Evolutionary conservation across 2,888 invertebrate species (phyloP), one percentile per base, ranked within the genome.

Genomic region (Melolontha melolontha): DNA sequence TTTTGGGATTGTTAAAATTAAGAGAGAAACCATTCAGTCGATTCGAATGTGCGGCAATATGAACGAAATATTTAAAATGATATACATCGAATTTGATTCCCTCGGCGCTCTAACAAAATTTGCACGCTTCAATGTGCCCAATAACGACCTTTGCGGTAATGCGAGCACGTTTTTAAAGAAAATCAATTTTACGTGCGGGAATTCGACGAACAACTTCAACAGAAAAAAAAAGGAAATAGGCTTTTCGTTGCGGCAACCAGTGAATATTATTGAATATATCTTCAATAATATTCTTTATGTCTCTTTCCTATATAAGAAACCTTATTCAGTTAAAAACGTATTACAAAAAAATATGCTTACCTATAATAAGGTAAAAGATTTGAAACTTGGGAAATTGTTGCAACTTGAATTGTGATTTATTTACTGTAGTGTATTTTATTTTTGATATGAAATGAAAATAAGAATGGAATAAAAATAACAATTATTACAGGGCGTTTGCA

Each of bases 81-180:
- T 66, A 66, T 66, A 66, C 55, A 66, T 59, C 66, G 57, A 55
- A 64, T 57, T 49, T 64, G 52, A 68, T 50, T 68, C 68, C 68
- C 63, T 52, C 47, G 54, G 62, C 59, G 66, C 47, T 51, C 69
- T 75, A 75, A 75, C 74, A 73, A 74, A 75, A 75, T 75, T 71
- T 72, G 72, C 74, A 75, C 75, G 75, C 74, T 74, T 72, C 73
- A 72, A 71, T 73, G 75, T 74, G 72, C 74, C 71, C 73, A 71
- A 73, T 75, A 75, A 75, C 75, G 75, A 75, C 73, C 73, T 73
- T 71, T 70, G 71, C 72, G 73, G 72, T 72, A 74, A 73, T 73
- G 74, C 71, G 73, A 73, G 72, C 74, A 71, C 72, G 71, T 73
- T 70, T 71, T 70, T 70, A 70, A 73, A 71, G 72, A 70, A 73